phyloP scores from a whole-genome alignment of 2,797 vertebrate genomes.

The Phaenicophaeus curvirostris region DNA sequence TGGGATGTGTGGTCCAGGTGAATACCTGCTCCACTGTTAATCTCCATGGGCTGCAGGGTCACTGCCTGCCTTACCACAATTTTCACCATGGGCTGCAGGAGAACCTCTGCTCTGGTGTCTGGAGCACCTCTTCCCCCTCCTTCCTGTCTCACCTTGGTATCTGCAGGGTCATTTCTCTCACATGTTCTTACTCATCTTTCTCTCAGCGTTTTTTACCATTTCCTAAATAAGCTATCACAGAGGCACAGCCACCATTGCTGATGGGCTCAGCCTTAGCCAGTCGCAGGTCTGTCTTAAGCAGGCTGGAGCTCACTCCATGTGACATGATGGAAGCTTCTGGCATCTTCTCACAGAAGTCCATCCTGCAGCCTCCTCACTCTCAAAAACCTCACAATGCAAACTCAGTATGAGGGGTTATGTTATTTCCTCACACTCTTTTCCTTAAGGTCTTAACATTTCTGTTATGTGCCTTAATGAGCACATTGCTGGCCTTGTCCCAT shows the following conservation, averaged over 20 bases:
- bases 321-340: background rate
- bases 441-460: background rate
- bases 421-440: background rate
- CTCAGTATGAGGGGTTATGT: background rate
- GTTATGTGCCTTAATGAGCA: background rate
- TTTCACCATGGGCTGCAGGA: background rate
- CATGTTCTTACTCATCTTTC: background rate
- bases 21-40: rapidly evolving
- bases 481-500: background rate
- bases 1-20: background rate
- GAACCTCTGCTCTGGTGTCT: too few relatives aligned
- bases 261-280: background rate
- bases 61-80: background rate
- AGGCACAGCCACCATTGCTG: background rate
- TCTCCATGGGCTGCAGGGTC: background rate
- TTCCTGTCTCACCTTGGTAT: background rate
- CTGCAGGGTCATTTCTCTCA: background rate
- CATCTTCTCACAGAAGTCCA: background rate
- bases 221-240: background rate
- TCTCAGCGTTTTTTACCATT: background rate
- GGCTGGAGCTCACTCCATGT: too few relatives aligned
- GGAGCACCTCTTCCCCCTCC: background rate
- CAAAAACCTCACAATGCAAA: background rate
- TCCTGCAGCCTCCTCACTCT: background rate
- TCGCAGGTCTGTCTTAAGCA: too few relatives aligned